Conservation (phyloP, 1,140 invertebrate species). For the Orchestia grillus region DNA sequence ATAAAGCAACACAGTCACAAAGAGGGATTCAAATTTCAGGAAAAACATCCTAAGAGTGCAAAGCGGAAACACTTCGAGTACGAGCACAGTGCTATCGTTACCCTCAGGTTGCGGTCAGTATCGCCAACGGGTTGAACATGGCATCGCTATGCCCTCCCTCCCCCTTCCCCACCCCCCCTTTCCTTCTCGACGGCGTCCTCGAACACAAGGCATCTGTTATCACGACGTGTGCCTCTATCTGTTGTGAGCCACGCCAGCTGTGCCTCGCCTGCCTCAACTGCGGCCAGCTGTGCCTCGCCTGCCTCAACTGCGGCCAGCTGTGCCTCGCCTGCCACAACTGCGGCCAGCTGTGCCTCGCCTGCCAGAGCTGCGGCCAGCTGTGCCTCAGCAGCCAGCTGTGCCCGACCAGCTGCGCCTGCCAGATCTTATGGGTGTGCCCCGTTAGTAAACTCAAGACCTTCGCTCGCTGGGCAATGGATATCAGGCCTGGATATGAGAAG, state of each 20-base stretch:
- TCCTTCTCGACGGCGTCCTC: too few relatives aligned
- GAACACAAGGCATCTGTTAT: too few relatives aligned
- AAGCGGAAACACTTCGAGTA: too few relatives aligned
- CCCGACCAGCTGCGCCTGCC: not conserved
- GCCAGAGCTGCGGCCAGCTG: not conserved
- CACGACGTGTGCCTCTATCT: too few relatives aligned
- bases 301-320: not conserved
- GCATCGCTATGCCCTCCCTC: too few relatives aligned
- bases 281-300: not conserved
- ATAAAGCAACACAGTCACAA: too few relatives aligned
- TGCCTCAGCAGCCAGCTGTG: not conserved
- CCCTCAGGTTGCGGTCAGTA: too few relatives aligned
- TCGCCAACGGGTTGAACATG: too few relatives aligned
- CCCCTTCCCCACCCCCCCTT: too few relatives aligned
- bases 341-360: not conserved
- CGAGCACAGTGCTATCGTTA: too few relatives aligned
- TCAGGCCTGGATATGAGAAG: not conserved
- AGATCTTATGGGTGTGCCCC: not conserved
- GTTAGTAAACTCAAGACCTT: not conserved
- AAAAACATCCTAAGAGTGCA: too few relatives aligned
- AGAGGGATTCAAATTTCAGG: too few relatives aligned
- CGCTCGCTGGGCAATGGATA: not conserved
- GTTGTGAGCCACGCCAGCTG: not conserved
- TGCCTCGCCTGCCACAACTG: not conserved
- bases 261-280: not conserved